These are phyloP conservation scores for Peromyscus aztecus DNA, from an alignment of 2,797 vertebrate genomes.

Conservation along the genomic window DNA sequence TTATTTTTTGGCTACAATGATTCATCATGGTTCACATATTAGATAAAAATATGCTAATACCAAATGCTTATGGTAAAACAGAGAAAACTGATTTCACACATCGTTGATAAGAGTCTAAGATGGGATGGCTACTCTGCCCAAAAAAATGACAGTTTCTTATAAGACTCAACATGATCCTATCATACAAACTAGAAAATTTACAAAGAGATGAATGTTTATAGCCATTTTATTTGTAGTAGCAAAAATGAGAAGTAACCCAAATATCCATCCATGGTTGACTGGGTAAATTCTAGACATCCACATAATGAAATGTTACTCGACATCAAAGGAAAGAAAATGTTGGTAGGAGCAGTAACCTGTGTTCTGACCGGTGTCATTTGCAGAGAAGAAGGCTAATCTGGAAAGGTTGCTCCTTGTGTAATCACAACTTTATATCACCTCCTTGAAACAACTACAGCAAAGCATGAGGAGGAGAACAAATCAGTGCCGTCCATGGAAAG, in stretches of 20 bases:
- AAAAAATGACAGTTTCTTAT: conserved; percentile 1
- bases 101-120: conserved; percentile 18
- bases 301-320: not conserved
- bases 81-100: not conserved
- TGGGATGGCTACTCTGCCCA: not conserved
- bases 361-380: not conserved
- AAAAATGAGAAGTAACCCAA: not conserved
- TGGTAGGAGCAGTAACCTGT: not conserved
- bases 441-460: not conserved
- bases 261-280: not conserved
- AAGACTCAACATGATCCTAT: not conserved
- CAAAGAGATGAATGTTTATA: not conserved
- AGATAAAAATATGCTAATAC: not conserved
- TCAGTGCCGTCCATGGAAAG: not conserved
- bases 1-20: not conserved
- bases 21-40: not conserved
- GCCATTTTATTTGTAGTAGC: not conserved
- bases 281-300: not conserved
- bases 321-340: not conserved
- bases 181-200: not conserved
- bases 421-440: not conserved
- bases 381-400: conserved; percentile 30
- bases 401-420: not conserved
- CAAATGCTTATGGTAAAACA: not conserved
- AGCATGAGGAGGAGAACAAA: not conserved